Evolutionary conservation across 1,140 invertebrate species (phyloP).

Genomic region (Antheraea mylitta): DNA sequence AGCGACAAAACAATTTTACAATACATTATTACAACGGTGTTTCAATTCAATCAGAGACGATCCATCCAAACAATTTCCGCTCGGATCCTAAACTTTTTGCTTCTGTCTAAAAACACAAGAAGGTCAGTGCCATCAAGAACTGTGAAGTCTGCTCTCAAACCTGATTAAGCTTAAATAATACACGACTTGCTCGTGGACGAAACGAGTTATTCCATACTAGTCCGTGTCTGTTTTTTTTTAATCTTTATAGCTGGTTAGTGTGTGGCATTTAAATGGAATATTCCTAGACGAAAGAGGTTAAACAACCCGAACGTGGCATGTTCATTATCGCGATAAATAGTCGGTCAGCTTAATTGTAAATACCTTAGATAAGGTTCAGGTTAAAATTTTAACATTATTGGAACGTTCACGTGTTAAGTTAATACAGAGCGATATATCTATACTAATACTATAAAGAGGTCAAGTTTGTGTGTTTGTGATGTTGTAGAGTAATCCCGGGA

Average conservation of each 20-base stretch:
- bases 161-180: constrained; percentile 5
- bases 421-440: not conserved
- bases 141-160: constrained; percentile 6
- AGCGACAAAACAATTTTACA: too few species aligned
- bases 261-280: constrained; percentile 11
- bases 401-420: not conserved
- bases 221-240: not conserved
- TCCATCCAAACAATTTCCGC: constrained; percentile 5
- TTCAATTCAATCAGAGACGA: not conserved
- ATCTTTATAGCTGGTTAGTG: not conserved
- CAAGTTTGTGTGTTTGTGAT: too few species aligned
- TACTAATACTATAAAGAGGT: too few species aligned
- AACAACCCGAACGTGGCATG: constrained; percentile 11
- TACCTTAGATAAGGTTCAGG: constrained; percentile 11
- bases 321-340: constrained; percentile 9
- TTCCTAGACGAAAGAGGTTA: constrained; percentile 11
- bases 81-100: not conserved
- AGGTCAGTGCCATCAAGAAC: constrained; percentile 11
- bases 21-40: not conserved
- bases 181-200: not conserved
- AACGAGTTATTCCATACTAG: constrained; percentile 4
- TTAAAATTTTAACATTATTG: not conserved
- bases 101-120: constrained; percentile 9
- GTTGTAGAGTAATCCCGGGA: too few species aligned
- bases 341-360: constrained; percentile 11